Evolutionary conservation across 1,140 invertebrate species (phyloP).

Genomic region (Brachystomella parvula): DNA sequence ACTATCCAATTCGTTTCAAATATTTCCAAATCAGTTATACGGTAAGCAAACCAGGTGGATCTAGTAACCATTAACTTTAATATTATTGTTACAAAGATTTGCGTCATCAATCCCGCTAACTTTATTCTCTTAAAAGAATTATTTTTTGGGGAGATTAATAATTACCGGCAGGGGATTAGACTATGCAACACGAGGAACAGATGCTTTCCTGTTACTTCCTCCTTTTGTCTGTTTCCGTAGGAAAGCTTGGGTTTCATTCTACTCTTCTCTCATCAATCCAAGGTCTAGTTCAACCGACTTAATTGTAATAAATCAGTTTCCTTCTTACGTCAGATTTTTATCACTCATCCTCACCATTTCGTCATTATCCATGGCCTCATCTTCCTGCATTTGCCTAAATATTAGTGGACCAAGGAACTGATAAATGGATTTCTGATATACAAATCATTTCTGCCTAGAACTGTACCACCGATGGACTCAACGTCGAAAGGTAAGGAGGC

Average conservation of each 20-base stretch:
- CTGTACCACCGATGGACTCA: constrained; percentile 4
- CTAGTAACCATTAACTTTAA: no score
- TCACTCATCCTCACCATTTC: neutral
- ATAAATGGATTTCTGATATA: no score
- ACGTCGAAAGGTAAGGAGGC: constrained; percentile 11
- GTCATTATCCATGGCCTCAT: neutral
- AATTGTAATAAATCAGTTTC: constrained; percentile 10
- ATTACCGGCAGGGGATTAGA: neutral
- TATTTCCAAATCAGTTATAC: no score
- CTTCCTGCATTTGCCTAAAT: neutral
- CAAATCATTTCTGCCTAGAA: neutral
- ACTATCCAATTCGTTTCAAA: no score
- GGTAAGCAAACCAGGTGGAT: no score
- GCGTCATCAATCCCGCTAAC: no score
- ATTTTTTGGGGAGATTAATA: neutral
- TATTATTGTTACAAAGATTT: no score
- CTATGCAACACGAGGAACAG: neutral
- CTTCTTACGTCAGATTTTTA: neutral
- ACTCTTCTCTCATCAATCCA: neutral
- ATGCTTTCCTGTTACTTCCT: neutral
- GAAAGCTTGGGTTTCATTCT: neutral
- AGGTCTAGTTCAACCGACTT: constrained; percentile 6
- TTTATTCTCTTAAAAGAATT: neutral
- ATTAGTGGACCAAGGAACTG: no score
- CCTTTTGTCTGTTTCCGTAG: no score